Percentiles rank a stretch among this genome's conserved stretches.
Evolutionary conservation across 2,113 vertebrate genomes (phyloP).

Genomic region (Ptilorrhoa leucosticta): DNA sequence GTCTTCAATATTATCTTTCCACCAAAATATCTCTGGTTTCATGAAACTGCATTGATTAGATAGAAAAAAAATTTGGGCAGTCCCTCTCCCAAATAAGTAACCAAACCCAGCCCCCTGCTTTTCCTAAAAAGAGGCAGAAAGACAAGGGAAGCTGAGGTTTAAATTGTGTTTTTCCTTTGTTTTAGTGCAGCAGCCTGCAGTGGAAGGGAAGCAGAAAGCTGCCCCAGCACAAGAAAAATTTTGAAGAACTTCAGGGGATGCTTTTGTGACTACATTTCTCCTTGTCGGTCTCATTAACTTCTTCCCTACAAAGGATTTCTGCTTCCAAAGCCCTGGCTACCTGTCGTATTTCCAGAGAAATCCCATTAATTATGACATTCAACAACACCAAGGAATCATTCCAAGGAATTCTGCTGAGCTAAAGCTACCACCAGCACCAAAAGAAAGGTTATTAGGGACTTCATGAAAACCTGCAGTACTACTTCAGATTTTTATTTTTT

Average conservation of each 20-base stretch:
- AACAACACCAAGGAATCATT: neutral
- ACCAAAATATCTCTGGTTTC: neutral
- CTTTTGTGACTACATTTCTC: neutral
- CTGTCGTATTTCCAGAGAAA: neutral
- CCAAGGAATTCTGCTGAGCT: constrained; percentile 21
- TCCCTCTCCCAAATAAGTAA: neutral
- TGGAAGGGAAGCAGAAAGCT: neutral
- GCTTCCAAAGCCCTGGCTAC: neutral
- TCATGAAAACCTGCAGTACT: neutral
- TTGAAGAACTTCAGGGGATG: neutral
- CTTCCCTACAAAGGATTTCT: neutral
- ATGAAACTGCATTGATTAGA: neutral
- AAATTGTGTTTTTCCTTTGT: neutral
- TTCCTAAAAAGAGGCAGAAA: neutral
- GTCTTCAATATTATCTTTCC: neutral
- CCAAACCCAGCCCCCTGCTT: neutral
- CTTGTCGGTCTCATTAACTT: constrained; percentile 20
- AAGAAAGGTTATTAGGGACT: neutral
- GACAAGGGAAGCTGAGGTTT: neutral
- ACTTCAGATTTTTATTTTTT: neutral
- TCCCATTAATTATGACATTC: neutral
- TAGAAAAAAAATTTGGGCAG: neutral
- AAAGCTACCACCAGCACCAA: neutral
- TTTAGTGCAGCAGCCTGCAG: neutral
- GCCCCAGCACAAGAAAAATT: neutral